phyloP scores from a whole-genome alignment of 2,888 invertebrate genomes.

The Acrobasis suavella region DNA sequence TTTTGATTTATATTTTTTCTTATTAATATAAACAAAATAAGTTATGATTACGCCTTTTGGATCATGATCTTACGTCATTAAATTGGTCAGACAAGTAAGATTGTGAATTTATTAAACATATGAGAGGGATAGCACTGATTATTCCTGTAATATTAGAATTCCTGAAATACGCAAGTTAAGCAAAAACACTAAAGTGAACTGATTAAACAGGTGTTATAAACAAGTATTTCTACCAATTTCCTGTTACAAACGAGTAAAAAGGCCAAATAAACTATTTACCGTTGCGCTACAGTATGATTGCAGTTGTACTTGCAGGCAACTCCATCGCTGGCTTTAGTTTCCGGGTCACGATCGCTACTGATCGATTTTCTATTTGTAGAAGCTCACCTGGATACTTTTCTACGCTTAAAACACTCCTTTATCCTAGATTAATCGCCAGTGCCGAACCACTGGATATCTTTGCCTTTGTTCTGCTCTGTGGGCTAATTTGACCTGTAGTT shows the following conservation, averaged over 20 bases:
- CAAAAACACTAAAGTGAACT: too few relatives aligned
- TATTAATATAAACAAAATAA: too few relatives aligned
- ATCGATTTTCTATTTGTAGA: slow-evolving; percentile 51
- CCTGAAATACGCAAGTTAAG: too few relatives aligned
- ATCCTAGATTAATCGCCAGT: slow-evolving; percentile 30
- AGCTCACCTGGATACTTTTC: slow-evolving; percentile 42
- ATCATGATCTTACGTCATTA: too few relatives aligned
- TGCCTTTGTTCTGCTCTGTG: slow-evolving; percentile 8
- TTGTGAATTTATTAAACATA: too few relatives aligned
- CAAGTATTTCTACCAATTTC: too few relatives aligned
- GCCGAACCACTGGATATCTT: slow-evolving; percentile 9
- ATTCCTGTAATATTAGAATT: too few relatives aligned
- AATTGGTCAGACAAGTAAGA: too few relatives aligned
- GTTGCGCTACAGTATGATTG: not conserved
- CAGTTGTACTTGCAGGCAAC: slow-evolving; percentile 18
- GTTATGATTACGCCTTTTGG: too few relatives aligned
- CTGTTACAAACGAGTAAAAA: not conserved
- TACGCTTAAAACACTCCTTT: slow-evolving; percentile 36
- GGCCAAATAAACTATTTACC: slow-evolving; percentile 7
- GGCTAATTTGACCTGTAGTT: not conserved
- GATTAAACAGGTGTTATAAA: too few relatives aligned
- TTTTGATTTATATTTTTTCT: too few relatives aligned
- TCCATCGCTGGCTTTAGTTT: slow-evolving; percentile 31
- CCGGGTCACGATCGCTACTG: slow-evolving; percentile 39
- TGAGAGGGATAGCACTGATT: too few relatives aligned